Evolutionary conservation across 2,888 invertebrate genomes (phyloP).

Genomic region (Ectemnius cavifrons): DNA sequence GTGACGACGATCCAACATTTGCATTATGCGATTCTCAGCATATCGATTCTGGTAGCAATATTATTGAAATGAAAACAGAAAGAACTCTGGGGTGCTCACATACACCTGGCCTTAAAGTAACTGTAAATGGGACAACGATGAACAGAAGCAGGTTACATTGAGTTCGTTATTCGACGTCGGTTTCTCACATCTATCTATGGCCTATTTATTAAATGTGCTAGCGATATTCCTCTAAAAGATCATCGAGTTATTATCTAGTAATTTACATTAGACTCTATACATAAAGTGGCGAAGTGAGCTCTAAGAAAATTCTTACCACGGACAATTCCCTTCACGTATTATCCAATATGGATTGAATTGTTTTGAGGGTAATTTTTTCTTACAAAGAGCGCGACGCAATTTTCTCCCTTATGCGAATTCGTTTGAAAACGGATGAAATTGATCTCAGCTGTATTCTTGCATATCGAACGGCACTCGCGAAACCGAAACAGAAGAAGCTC

Average conservation of each 20-base stretch:
- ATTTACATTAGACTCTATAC: constrained; percentile 63
- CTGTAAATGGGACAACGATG: constrained; percentile 36
- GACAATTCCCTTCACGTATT: constrained; percentile 48
- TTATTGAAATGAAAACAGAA: constrained; percentile 15
- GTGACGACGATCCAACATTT: constrained; percentile 30
- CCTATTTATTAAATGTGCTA: constrained; percentile 53
- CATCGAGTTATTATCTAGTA: constrained; percentile 49
- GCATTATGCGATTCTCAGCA: constrained; percentile 42
- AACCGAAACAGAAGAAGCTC: constrained; percentile 52
- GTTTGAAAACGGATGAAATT: too few relatives aligned
- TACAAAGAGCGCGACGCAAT: constrained; percentile 32
- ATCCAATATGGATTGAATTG: constrained; percentile 33
- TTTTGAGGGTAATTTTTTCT: constrained; percentile 22
- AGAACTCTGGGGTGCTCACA: constrained; percentile 16
- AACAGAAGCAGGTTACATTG: constrained; percentile 49
- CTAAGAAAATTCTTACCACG: constrained; percentile 51
- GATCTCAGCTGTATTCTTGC: too few relatives aligned
- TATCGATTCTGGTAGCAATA: constrained; percentile 37
- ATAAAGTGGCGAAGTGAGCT: constrained; percentile 47
- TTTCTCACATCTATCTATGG: constrained; percentile 48
- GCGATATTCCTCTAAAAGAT: constrained; percentile 50
- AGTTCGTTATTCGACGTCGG: constrained; percentile 31
- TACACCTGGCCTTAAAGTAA: constrained; percentile 27
- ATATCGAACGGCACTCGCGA: not conserved
- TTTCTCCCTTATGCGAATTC: constrained; percentile 26